Conservation (phyloP, 1,140 invertebrate genomes). For the Hyles euphorbiae region DNA sequence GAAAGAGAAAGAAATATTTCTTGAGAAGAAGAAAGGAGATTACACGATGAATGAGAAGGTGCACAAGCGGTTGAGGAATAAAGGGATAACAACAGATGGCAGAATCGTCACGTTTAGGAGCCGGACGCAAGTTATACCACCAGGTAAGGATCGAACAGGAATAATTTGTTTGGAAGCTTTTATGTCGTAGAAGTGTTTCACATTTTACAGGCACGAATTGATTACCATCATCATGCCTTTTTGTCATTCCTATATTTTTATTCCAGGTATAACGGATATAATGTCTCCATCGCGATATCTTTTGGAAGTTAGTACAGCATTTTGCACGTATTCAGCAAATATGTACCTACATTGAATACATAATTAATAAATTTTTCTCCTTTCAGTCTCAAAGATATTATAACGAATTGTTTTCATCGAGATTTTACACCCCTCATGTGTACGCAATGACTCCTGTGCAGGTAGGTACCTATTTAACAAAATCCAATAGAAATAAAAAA, state of each 20-base stretch:
- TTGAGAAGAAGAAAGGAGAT: conserved; percentile 11
- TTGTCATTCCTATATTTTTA: not conserved
- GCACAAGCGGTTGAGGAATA: conserved; percentile 4
- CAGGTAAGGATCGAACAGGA: conserved; percentile 14
- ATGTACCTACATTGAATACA: too few relatives aligned
- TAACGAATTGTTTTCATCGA: conserved; percentile 20
- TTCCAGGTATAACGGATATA: conserved; percentile 7
- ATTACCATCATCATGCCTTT: too few relatives aligned
- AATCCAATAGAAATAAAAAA: not conserved
- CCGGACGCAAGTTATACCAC: conserved; percentile 24
- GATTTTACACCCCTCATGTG: not conserved
- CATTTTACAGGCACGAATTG: not conserved
- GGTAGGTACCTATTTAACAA: conserved; percentile 4
- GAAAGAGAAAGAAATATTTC: not conserved
- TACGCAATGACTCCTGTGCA: not conserved
- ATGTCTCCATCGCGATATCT: conserved; percentile 29
- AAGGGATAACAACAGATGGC: conserved; percentile 11
- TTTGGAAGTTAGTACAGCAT: conserved; percentile 17
- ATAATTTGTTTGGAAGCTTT: not conserved
- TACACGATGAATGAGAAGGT: not conserved
- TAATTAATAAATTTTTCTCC: too few relatives aligned
- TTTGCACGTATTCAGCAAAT: not conserved
- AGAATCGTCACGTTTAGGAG: conserved; percentile 29
- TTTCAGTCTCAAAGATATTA: conserved; percentile 30
- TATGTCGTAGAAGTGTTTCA: not conserved